Base-by-base conservation (phyloP, 2,797 vertebrate species). In the Oreochromis grahami region DNA sequence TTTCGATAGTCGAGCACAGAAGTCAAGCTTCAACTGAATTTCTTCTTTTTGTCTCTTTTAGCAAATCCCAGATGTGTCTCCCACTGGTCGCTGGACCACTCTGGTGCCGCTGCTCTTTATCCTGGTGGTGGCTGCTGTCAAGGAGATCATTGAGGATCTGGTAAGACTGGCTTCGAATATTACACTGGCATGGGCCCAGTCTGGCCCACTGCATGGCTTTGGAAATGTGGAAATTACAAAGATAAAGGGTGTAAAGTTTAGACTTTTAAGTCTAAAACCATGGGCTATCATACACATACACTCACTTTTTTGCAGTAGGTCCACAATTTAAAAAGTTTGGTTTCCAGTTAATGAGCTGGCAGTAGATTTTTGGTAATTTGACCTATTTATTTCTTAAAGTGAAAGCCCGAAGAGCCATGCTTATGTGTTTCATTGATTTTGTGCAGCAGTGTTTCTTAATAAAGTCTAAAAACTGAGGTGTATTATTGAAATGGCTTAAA, bases 31-130 rank as follows among this genome's bases (percentile, higher is more conserved):
- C 51, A 7, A 15, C 77, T 51, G 77, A 58, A 8, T 58, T 29
- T 74, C 21, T 2, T 19, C 7, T 55, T 55, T 1, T 68, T 83
- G 5, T 76, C 60, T 86, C 13, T 86, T 86, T 89, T 80, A 99
- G 99, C 99, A 99, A 99, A 99, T 99, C 91, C 98, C 99, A 80
- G 98, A 99, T 91, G 98, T 99, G 50, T 99, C 98, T 29, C 98
- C 99, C 24, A 99, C 99, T 19, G 99, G 99, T 76, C 98, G 99
- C 82, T 99, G 99, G 87, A 99, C 98, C 81, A 99, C 99, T 0
- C 93, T 99, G 96, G 98, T 99, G 87, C 99, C 99, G 29, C 97
- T 99, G 76, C 96, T 99, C 79, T 99, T 99, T 94, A 99, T 99
- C 94, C 96, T 99, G 91, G 96, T 97, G 88, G 98, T 99, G 88